Evolutionary conservation across 2,797 vertebrate genomes (phyloP).

Genomic region (Holocentrus rufus): DNA sequence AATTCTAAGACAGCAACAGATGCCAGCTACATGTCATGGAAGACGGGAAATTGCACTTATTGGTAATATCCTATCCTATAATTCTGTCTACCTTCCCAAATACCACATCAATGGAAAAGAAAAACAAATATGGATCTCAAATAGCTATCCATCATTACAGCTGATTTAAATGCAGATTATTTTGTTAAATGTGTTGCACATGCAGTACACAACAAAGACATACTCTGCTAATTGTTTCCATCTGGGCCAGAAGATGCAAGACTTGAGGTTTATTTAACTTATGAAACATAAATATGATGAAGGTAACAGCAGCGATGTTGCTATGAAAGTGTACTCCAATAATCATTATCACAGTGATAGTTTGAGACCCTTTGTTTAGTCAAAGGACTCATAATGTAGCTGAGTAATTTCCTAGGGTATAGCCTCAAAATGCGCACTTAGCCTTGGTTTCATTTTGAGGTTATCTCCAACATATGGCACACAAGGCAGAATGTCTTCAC

Average conservation of each 20-base stretch:
- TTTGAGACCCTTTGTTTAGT: not conserved
- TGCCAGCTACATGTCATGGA: conserved; percentile 58
- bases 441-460: conserved; percentile 25
- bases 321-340: conserved; percentile 22
- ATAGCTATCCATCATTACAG: conserved; percentile 56
- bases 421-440: conserved; percentile 15
- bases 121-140: conserved; percentile 63
- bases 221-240: conserved; percentile 50
- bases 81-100: conserved; percentile 68
- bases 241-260: conserved; percentile 32
- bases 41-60: conserved; percentile 60
- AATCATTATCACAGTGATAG: not conserved
- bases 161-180: conserved; percentile 52
- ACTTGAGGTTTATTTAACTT: conserved; percentile 35
- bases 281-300: conserved; percentile 14
- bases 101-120: conserved; percentile 65
- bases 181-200: conserved; percentile 55
- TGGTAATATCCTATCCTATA: conserved; percentile 68
- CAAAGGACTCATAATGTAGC: not conserved
- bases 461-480: conserved; percentile 61
- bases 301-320: not conserved
- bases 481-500: conserved; percentile 32
- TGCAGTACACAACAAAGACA: conserved; percentile 47
- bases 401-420: conserved; percentile 13
- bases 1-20: conserved; percentile 35